phyloP scores from a whole-genome alignment of 2,888 invertebrate species.

The Amphipoea lucens region DNA sequence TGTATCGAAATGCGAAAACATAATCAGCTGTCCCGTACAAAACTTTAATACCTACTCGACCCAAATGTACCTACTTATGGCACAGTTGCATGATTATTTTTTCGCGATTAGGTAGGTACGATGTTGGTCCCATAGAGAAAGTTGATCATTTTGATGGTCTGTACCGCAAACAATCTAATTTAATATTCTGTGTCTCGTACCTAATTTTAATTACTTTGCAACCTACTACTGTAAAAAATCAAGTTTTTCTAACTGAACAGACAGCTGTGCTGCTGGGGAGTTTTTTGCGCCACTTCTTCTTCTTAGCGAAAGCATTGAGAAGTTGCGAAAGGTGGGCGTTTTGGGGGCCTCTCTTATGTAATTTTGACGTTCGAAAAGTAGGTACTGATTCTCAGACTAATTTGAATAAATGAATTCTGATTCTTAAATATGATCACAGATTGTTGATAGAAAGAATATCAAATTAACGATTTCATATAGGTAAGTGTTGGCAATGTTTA shows the following conservation, averaged over 20 bases:
- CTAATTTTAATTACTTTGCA: neutral
- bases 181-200: too few relatives aligned
- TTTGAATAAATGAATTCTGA: neutral
- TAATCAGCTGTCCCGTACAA: neutral
- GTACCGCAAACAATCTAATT: neutral
- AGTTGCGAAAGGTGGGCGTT: neutral
- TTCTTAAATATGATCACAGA: neutral
- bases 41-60: neutral
- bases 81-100: neutral
- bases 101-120: neutral
- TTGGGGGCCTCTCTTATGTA: neutral
- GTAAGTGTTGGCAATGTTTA: neutral
- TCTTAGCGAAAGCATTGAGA: too few relatives aligned
- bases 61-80: neutral
- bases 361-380: neutral
- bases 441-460: neutral
- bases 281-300: neutral
- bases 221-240: neutral
- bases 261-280: neutral
- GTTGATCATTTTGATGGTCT: neutral
- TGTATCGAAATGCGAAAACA: conserved; percentile 3
- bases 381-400: neutral
- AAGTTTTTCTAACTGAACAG: neutral
- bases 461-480: neutral
- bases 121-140: neutral